Evolutionary conservation across 2,888 invertebrate genomes (phyloP), one percentile per base, ranked within the genome.

Genomic region (Myopa tessellatipennis): DNA sequence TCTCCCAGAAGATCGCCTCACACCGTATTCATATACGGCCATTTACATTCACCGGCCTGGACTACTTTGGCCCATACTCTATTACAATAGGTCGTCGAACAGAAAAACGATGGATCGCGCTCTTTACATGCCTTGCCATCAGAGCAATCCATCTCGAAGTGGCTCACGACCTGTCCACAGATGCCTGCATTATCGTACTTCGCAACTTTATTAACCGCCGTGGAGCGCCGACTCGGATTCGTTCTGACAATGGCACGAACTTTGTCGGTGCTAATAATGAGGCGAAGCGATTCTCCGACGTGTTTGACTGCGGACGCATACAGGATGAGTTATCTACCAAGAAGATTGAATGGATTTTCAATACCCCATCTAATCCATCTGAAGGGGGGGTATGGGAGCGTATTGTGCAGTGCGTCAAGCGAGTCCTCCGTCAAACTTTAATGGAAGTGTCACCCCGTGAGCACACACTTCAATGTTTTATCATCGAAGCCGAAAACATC

Each of bases 211-310:
- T 74, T 34, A 78, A 72, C 18, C 65, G 80, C 12, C 60, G 80
- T 8, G 79, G 80, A 8, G 69, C 78, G 3, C 81, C n/a, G 7
- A 61, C 73, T 3, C 58, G 78, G n/a, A 77, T 82, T 14, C 77
- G 82, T n/a, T 78, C 77, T 36, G 80, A 81, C 68, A 81, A 79
- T 26, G 80, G 80, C 0, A 80, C 69, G 14, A 80, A 81, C 40
- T 81, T 81, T 67, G 67, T 81, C 38, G 81, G 81, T 0, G 65
- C 77, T 3, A 65, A 67, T 10, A 73, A 80, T 14, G 74, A 81
- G 40, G 69, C 69, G 3, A 70, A 52, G 12, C 26, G 65, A 1
- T 74, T 74, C 10, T 55, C 65, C 8, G 26, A 26, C 26, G 26
- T 26, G 26, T 26, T 26, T 26, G 26, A 26, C 26, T 26, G 26